Evolutionary conservation across 2,888 invertebrate genomes (phyloP), one percentile per base, ranked within the genome.

Genomic region (Scaptomyza polygonia): DNA sequence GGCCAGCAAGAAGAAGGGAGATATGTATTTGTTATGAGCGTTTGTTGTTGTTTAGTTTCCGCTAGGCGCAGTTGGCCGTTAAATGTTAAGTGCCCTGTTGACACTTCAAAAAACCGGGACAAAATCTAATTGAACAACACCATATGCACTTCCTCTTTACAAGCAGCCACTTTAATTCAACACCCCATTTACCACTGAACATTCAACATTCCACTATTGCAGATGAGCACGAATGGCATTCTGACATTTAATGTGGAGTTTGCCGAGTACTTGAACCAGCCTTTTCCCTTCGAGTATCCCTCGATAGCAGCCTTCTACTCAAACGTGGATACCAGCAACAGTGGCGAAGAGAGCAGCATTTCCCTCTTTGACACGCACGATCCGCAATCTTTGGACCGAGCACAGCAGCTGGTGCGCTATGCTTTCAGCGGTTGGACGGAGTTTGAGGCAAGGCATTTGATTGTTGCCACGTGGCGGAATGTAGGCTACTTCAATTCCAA

Each of bases 201-300:
- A 36, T 36, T 14, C 27, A 21, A 21, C 25, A 25, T 25, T 5
- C 5, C 12, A 21, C 14, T 21, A 12, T 77, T 76, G n/a, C 77
- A 98, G 98, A 95, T 98, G 62, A 98, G 98, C 91, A 95, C 95
- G 88, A 97, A 97, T 92, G 98, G 98, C 45, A 94, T 98, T 14
- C 90, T 98, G 32, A 96, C 98, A 6, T 98, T 98, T 90, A 93
- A 96, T 89, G 95, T 96, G n/a, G 96, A 97, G 79, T 95, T 98
- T 72, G 94, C 97, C 7, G 94, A 94, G 52, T 98, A 97, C 91
- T 93, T 96, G 86, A 97, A 97, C 90, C 94, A 96, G 32, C 96
- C 97, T 86, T 97, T 98, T 90, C 97, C 98, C 0, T 92, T 97
- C 79, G 97, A 96, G 71, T 97, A 97, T 90, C 96, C 98, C 0